Percentiles rank a stretch among this genome's conserved stretches.
phyloP scores from a whole-genome alignment of 1,140 invertebrate species.

The Trypoxylus dichotomus region DNA sequence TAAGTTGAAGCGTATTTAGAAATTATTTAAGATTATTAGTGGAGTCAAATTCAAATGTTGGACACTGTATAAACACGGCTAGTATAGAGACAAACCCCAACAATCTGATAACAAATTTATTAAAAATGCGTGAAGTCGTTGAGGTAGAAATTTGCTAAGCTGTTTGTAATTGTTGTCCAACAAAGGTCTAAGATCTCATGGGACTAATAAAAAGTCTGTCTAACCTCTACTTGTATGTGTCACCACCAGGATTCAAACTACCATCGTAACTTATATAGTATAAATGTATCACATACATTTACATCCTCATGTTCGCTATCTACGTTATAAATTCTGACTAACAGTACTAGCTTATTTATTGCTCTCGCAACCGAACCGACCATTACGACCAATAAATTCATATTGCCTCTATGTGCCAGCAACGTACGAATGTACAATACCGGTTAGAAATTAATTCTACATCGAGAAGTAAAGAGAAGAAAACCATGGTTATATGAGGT shows the following conservation, averaged over 20 bases:
- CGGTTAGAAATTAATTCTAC: not conserved
- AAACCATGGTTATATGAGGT: not conserved
- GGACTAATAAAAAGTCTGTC: not conserved
- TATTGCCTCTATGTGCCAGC: not conserved
- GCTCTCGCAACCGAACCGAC: not conserved
- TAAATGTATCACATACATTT: not conserved
- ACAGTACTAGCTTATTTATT: constrained; percentile 20
- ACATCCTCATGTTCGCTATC: not conserved
- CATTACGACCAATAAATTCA: constrained; percentile 18
- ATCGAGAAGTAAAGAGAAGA: not conserved
- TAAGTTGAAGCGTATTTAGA: too few relatives aligned
- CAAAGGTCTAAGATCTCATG: not conserved
- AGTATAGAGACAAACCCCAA: too few relatives aligned
- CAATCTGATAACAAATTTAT: too few relatives aligned
- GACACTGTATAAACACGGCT: too few relatives aligned
- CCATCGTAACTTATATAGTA: not conserved
- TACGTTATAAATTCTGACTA: constrained; percentile 1
- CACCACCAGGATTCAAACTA: not conserved
- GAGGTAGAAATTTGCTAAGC: too few relatives aligned
- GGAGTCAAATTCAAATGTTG: too few relatives aligned
- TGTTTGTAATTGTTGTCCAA: too few relatives aligned
- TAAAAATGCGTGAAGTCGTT: too few relatives aligned
- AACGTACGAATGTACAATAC: not conserved
- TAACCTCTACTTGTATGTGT: not conserved
- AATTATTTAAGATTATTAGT: too few relatives aligned